Conservation (phyloP, 2,797 vertebrate species). For the Varecia variegata region DNA sequence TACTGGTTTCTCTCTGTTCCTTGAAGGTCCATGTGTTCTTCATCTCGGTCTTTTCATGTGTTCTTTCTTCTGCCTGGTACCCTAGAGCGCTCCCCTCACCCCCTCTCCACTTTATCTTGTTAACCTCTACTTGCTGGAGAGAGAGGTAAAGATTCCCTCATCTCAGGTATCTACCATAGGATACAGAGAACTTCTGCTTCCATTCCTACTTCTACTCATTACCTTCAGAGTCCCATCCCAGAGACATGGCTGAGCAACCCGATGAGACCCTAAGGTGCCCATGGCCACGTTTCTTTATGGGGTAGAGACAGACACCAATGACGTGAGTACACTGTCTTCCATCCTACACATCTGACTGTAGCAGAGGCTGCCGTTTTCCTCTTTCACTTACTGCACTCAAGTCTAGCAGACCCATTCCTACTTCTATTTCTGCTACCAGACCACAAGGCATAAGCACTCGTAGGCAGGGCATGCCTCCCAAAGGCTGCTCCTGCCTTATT, state of each 20-base stretch:
- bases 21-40: not conserved
- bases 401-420: not conserved
- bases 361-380: not conserved
- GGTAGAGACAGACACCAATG: fast-evolving
- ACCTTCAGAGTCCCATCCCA: not conserved
- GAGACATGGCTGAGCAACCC: not conserved
- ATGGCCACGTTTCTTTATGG: not conserved
- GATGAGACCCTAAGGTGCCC: not conserved
- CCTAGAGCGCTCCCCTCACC: fast-evolving
- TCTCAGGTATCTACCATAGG: not conserved
- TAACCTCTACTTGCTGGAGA: not conserved
- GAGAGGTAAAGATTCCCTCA: not conserved
- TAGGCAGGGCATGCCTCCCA: not conserved
- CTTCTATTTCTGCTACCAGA: not conserved
- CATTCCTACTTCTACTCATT: not conserved
- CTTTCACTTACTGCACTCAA: not conserved
- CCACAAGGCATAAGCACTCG: not conserved
- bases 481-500: not conserved
- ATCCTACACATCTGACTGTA: not conserved
- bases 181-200: not conserved
- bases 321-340: not conserved
- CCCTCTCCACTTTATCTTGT: not conserved
- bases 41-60: not conserved
- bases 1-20: not conserved
- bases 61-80: not conserved